Percentiles rank a stretch among this genome's conserved stretches.
These are phyloP conservation scores for Apantesis nais DNA, from an alignment of 2,888 invertebrate species.

Conservation along the genomic window DNA sequence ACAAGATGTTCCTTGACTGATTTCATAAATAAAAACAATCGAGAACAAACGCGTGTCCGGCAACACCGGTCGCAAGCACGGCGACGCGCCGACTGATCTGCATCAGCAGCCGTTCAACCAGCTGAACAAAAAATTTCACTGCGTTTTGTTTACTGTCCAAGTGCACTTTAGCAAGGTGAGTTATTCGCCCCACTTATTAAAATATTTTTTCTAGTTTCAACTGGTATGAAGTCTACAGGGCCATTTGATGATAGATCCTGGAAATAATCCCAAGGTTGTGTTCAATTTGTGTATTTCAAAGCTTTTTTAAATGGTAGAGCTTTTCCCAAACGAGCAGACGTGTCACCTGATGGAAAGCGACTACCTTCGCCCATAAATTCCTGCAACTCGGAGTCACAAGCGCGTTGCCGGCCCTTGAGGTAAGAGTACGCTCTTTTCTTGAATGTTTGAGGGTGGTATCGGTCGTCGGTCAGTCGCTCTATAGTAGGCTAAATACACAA, in stretches of 20 bases:
- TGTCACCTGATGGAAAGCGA: no score
- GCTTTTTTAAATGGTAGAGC: no score
- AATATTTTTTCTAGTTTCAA: conserved; percentile 21
- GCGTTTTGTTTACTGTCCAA: conserved; percentile 39
- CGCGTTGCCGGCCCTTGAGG: no score
- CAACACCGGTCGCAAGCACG: conserved; percentile 36
- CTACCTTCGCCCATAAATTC: no score
- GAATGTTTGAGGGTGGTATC: no score
- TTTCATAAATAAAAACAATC: conserved; percentile 34
- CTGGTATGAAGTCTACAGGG: not conserved
- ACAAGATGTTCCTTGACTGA: conserved; percentile 39
- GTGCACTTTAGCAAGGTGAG: conserved; percentile 17
- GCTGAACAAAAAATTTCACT: conserved; percentile 38
- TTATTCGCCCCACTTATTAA: conserved; percentile 23
- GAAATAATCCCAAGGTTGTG: not conserved
- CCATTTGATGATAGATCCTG: not conserved
- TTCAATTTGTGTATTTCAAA: not conserved
- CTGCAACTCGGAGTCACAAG: no score
- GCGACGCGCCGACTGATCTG: conserved; percentile 32
- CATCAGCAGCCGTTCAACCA: conserved; percentile 10
- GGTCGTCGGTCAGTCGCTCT: no score
- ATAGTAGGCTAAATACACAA: no score
- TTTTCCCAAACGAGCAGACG: no score
- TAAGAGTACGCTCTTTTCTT: no score
- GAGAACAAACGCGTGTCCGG: conserved; percentile 22